Evolutionary conservation across 2,888 invertebrate genomes (phyloP).

Genomic region (Scaptomyza tumidula): DNA sequence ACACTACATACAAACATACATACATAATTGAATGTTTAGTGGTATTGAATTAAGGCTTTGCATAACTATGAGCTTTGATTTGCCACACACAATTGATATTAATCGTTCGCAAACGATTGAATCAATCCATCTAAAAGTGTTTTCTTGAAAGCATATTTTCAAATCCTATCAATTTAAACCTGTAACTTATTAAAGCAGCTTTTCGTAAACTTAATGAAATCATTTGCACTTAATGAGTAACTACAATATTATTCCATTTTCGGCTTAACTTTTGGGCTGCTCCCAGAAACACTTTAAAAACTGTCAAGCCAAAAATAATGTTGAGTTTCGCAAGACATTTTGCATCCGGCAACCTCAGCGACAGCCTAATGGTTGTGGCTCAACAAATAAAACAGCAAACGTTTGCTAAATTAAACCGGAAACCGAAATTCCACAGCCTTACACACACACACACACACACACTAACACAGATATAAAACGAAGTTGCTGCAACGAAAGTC

Average conservation of each 20-base stretch:
- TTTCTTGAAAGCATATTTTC: too few relatives aligned
- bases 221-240: not conserved
- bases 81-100: conserved; percentile 23
- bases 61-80: conserved; percentile 6
- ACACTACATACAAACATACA: not conserved
- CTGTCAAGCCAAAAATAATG: conserved; percentile 21
- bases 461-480: conserved; percentile 27
- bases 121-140: not conserved
- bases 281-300: conserved; percentile 16
- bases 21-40: conserved; percentile 64
- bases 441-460: conserved; percentile 22
- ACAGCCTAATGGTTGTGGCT: conserved; percentile 40
- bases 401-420: conserved; percentile 75
- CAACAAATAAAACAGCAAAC: conserved; percentile 60
- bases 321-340: conserved; percentile 33
- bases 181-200: not conserved
- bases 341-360: conserved; percentile 20
- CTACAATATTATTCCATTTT: not conserved
- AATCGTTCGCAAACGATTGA: conserved; percentile 1
- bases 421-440: conserved; percentile 54
- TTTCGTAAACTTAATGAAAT: not conserved
- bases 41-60: conserved; percentile 39
- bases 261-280: not conserved
- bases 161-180: too few relatives aligned
- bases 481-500: conserved; percentile 38